Conservation (phyloP, 1,140 invertebrate genomes). For the Drosophila quadrilineata region DNA sequence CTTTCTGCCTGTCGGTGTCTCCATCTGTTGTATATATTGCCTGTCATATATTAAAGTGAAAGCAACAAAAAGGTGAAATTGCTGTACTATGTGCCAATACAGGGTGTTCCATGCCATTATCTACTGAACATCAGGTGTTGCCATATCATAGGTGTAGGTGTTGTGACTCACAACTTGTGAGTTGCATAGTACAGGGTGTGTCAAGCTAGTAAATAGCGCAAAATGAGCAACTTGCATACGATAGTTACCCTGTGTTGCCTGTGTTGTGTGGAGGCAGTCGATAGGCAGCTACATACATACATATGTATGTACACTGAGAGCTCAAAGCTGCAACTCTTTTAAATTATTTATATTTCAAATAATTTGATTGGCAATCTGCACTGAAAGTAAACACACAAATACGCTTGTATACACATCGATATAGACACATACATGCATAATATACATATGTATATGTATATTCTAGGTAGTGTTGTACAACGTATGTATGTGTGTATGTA, state of each 20-base stretch:
- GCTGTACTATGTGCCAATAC: conserved; percentile 8
- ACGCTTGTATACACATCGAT: too few relatives aligned
- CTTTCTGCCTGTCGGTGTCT: neutral
- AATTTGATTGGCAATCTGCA: conserved; percentile 71
- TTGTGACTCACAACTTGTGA: too few relatives aligned
- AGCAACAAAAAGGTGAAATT: conserved; percentile 45
- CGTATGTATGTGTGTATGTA: too few relatives aligned
- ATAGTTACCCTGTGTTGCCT: conserved; percentile 2
- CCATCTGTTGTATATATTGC: conserved; percentile 12
- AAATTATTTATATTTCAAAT: conserved; percentile 69
- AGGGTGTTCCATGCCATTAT: conserved; percentile 40
- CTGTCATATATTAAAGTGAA: conserved; percentile 54
- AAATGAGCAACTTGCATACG: conserved; percentile 42
- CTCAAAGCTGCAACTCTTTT: conserved; percentile 47
- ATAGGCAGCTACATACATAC: too few relatives aligned
- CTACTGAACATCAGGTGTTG: too few relatives aligned
- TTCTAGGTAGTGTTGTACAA: neutral
- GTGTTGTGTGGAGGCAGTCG: too few relatives aligned
- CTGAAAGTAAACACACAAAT: conserved; percentile 10
- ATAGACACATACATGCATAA: neutral
- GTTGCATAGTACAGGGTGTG: too few relatives aligned
- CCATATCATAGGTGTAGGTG: too few relatives aligned
- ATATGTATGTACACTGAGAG: conserved; percentile 1
- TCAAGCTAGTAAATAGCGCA: neutral
- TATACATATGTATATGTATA: neutral